phyloP scores from a whole-genome alignment of 2,113 vertebrate species.

The Coregonus clupeaformis region DNA sequence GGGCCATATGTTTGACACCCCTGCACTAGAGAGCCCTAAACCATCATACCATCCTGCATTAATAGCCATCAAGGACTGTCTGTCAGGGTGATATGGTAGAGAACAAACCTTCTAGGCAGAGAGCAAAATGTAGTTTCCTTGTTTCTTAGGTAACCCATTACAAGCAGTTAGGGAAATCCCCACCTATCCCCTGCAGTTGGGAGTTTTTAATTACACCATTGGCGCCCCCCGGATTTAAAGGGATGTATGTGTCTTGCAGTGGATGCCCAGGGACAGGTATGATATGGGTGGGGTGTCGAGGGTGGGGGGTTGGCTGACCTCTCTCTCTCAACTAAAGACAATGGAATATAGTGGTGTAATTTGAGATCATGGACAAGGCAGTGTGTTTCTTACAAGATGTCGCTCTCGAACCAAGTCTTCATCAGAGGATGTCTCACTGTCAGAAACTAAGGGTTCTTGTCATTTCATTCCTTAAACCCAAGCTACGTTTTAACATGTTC shows the following conservation, averaged over 20 bases:
- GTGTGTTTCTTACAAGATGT: neutral
- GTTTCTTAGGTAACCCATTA: constrained; percentile 51
- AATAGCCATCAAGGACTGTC: constrained; percentile 1
- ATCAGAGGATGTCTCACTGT: neutral
- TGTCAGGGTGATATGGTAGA: neutral
- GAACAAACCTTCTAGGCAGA: constrained; percentile 30
- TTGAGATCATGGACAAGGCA: constrained; percentile 49
- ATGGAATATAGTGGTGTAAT: constrained; percentile 60
- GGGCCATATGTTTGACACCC: constrained; percentile 9
- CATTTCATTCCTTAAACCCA: neutral
- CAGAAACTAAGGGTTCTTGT: neutral
- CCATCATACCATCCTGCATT: neutral
- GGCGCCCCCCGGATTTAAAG: constrained; percentile 10
- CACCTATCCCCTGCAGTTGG: constrained; percentile 47
- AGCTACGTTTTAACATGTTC: neutral
- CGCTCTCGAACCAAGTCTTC: neutral
- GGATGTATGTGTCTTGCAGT: constrained; percentile 65
- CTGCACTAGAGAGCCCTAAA: neutral
- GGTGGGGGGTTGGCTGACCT: constrained; percentile 50
- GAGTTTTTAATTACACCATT: constrained; percentile 70
- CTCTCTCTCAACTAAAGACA: constrained; percentile 52
- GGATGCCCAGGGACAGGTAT: constrained; percentile 56
- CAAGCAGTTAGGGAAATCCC: constrained; percentile 54
- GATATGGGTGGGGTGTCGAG: constrained; percentile 54
- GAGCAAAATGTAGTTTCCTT: neutral